Base-by-base conservation (phyloP, 2,113 vertebrate species). In the Thunnus thynnus region DNA sequence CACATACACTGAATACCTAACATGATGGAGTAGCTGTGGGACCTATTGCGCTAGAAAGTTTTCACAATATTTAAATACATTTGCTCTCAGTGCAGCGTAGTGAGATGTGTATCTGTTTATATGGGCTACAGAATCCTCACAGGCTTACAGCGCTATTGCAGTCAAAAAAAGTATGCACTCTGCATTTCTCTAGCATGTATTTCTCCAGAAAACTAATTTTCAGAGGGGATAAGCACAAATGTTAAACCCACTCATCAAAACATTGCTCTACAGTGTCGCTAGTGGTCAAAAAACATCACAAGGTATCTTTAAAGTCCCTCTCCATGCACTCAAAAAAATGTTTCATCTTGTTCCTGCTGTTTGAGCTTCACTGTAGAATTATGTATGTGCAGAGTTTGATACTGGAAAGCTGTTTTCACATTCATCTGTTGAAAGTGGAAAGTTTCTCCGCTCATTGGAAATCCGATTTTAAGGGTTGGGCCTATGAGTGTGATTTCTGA, bases 1-100 rank as follows among this genome's bases (percentile, higher is more conserved):
- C 18, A 58, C 48, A 68, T 41, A 50, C 13, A 75, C 25, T 48
- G 17, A 80, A 72, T 54, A 60, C 50, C 41, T 46, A 67, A 79
- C 72, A 68, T 62, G 72, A 83, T 83, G 57, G 69, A 56, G 41
- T 68, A 44, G 62, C 71, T 22, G 18, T 27, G 63, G 51, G 64
- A 54, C 2, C 11, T 48, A 13, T 10, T 56, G 80, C 32, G 50
- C 55, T 72, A n/a, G 25, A 16, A 63, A 67, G 20, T 70, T 83
- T 71, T 77, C 63, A 46, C 67, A 52, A 27, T 65, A 50, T 70
- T 30, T 60, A 47, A 57, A 72, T 64, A 65, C 70, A 54, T 74
- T 79, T 60, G 50, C 51, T 47, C 51, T 75, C 61, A 55, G 46
- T 20, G 60, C 48, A 44, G 9, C 51, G 32, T 27, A 14, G 60